These are phyloP conservation scores for Tinea pellionella DNA, from an alignment of 2,888 invertebrate species.

Conservation along the genomic window DNA sequence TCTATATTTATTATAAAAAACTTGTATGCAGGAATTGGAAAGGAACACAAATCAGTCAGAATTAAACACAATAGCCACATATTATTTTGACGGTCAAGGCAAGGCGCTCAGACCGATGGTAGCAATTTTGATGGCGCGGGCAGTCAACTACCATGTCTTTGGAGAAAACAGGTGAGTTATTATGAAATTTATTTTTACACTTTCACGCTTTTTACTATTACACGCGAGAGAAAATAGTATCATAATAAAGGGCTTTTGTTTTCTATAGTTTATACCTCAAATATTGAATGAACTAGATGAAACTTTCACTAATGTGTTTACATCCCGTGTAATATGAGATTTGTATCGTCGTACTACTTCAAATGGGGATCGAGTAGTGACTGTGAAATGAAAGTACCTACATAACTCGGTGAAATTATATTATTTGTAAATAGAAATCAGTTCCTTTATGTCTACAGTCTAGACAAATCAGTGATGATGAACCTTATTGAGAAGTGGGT, in stretches of 20 bases:
- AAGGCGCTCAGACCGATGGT: slow-evolving; percentile 97
- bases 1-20: too few relatives aligned
- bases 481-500: too few relatives aligned
- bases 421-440: background rate
- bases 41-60: slow-evolving; percentile 85
- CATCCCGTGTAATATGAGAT: slow-evolving; percentile 1
- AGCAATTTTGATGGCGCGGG: slow-evolving; percentile 92
- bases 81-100: slow-evolving; percentile 98
- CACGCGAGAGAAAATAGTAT: too few relatives aligned
- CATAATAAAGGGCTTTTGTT: too few relatives aligned
- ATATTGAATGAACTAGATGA: background rate
- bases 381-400: slow-evolving; percentile 1
- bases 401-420: background rate
- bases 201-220: background rate
- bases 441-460: background rate
- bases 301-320: background rate
- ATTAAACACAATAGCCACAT: slow-evolving; percentile 91
- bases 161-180: slow-evolving; percentile 82
- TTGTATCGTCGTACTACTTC: background rate
- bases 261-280: too few relatives aligned
- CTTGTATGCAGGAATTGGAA: slow-evolving; percentile 73
- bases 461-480: too few relatives aligned
- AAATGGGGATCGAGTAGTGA: background rate
- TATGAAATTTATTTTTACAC: background rate
- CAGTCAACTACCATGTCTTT: slow-evolving; percentile 90